Percentiles rank a stretch among this genome's conserved stretches.
These are phyloP conservation scores for Zaprionus camerounensis DNA, from an alignment of 1,140 invertebrate species.

Conservation along the genomic window DNA sequence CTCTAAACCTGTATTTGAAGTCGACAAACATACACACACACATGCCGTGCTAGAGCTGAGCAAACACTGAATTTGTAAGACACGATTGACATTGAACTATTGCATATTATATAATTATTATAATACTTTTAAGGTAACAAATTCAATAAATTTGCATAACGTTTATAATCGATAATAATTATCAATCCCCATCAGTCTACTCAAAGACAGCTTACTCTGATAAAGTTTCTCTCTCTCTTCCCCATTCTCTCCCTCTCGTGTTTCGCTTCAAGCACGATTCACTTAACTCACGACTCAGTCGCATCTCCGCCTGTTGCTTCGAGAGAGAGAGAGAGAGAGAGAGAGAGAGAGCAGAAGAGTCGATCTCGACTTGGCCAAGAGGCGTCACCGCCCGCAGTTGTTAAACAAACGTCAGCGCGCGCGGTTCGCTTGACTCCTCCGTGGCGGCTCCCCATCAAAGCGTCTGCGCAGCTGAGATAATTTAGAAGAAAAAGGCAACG, in stretches of 20 bases:
- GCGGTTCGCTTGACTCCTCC: slow-evolving; percentile 40
- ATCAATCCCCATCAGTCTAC: background rate
- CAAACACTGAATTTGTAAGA: background rate
- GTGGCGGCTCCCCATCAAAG: slow-evolving; percentile 16
- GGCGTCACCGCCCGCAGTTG: slow-evolving; percentile 57
- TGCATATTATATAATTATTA: background rate
- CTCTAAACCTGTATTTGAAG: slow-evolving; percentile 32
- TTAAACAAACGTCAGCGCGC: slow-evolving; percentile 69
- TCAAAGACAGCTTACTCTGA: background rate
- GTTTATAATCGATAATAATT: background rate
- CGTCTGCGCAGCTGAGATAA: slow-evolving; percentile 33
- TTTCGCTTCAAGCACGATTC: background rate
- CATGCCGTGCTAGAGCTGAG: background rate
- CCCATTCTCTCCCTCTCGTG: background rate
- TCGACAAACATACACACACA: background rate
- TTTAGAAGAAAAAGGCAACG: slow-evolving; percentile 13
- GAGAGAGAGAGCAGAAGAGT: slow-evolving; percentile 1
- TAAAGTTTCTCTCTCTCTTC: background rate
- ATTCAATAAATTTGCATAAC: background rate
- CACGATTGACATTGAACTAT: background rate
- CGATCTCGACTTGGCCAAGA: slow-evolving; percentile 26
- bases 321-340: background rate
- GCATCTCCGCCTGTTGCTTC: slow-evolving; percentile 30
- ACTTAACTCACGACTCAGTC: slow-evolving; percentile 3
- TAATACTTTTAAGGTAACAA: background rate